Evolutionary conservation across 2,113 vertebrate species (phyloP).

Genomic region (Enhydra lutris): DNA sequence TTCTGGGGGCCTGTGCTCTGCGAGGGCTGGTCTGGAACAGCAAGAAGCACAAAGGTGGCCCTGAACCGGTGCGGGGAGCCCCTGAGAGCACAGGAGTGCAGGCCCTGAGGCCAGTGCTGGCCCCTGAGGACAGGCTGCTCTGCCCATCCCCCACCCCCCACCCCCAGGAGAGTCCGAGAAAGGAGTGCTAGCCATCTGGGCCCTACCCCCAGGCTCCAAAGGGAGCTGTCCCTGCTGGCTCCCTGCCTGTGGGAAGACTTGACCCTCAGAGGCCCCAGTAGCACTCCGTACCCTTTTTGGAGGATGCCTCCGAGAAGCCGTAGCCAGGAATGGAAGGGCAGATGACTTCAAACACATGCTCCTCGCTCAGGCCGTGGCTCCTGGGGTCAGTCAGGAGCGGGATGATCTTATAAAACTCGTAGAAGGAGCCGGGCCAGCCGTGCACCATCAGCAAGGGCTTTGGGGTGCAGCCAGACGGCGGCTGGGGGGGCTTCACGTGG

Average conservation of each 20-base stretch:
- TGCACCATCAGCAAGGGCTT: conserved; percentile 86
- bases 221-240: neutral
- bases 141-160: neutral
- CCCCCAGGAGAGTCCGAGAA: neutral
- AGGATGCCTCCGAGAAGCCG: conserved; percentile 84
- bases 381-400: conserved; percentile 83
- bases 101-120: neutral
- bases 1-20: neutral
- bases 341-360: conserved; percentile 84
- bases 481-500: conserved; percentile 77
- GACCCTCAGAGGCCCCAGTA: too few species aligned
- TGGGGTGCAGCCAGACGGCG: conserved; percentile 67
- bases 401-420: conserved; percentile 86
- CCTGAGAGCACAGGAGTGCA: neutral
- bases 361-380: conserved; percentile 70
- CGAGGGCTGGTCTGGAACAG: neutral
- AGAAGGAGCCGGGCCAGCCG: conserved; percentile 87
- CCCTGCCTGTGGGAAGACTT: neutral
- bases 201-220: neutral
- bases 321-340: conserved; percentile 88
- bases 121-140: neutral
- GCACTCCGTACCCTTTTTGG: conserved; percentile 81
- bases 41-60: neutral
- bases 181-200: neutral
- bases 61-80: fast-evolving